Base-by-base conservation (phyloP, 2,113 vertebrate genomes). In the Chionis minor region DNA sequence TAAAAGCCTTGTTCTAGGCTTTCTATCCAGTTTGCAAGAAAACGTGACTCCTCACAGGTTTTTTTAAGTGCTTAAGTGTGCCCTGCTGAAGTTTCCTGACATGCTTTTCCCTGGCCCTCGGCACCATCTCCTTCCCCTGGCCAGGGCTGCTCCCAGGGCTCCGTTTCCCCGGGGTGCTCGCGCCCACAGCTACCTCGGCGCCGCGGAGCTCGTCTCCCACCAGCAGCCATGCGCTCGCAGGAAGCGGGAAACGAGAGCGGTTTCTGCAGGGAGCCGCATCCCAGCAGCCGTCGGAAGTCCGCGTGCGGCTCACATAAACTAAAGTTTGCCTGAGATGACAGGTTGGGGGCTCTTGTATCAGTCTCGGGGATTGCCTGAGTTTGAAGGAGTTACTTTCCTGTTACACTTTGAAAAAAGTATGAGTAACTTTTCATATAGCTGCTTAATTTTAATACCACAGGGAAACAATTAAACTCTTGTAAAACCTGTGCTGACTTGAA, bases 301-400 rank as follows among this genome's bases (percentile, higher is more conserved):
- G 33, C 21, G 0, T 4, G 22, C 2, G 0, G 2, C 28, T n/a
- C 12, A 0, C 0, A 2, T 12, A 14, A 35, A 4, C 4, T 52
- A 22, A 32, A 73, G 9, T 2, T 9, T 2, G 20, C 14, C 14
- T 38, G 56, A 12, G 3, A 3, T 16, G 35, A 28, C 0, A 5
- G 7, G 3, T 1, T 62, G 56, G 70, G 69, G 52, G 38, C 19
- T 66, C 27, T 13, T 8, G 4, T 42, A 0, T 38, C 1, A 0
- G 5, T 20, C 20, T 15, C 1, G 2, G n/a, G 45, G 32, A 3
- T 22, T 42, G 77, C 45, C 55, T 1, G 58, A 45, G 55, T n/a
- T 66, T 11, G 28, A 62, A 22, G 55, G 52, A 58, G 44, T 44
- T 67, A 4, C 47, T 67, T n/a, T 55, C 30, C 72, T 88, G 32